phyloP scores from a whole-genome alignment of 2,113 vertebrate species.

The Tachysurus vachellii region DNA sequence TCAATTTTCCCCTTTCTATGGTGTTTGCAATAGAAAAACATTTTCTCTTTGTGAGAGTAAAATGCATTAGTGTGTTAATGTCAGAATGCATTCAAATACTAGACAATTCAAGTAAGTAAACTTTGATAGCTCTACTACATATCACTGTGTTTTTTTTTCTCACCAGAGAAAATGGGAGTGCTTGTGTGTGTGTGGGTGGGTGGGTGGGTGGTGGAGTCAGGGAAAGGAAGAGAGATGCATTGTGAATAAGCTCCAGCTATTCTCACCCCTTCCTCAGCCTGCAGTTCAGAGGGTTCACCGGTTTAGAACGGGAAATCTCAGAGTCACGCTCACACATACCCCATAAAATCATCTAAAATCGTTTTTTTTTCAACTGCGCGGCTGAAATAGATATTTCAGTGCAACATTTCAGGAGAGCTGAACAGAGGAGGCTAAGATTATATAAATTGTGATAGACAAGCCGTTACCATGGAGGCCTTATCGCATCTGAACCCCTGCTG shows the following conservation, averaged over 20 bases:
- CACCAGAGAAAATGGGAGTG: background rate
- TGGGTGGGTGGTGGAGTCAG: conserved; percentile 7
- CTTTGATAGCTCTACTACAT: background rate
- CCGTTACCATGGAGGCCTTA: conserved; percentile 58
- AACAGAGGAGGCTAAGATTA: conserved; percentile 41
- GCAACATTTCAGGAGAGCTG: conserved; percentile 15
- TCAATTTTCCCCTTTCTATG: background rate
- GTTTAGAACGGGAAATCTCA: background rate
- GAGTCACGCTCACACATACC: background rate
- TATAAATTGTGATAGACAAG: conserved; percentile 51
- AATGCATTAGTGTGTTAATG: background rate
- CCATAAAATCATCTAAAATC: conserved; percentile 28
- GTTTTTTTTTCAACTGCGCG: background rate
- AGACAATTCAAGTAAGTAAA: background rate
- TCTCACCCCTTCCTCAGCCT: conserved; percentile 7
- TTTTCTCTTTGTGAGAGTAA: background rate
- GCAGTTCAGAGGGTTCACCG: conserved; percentile 1
- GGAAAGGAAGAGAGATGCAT: background rate
- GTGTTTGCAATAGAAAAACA: background rate
- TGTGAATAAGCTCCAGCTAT: background rate
- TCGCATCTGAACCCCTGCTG: conserved; percentile 46
- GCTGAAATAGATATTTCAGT: conserved; percentile 24
- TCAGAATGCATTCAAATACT: background rate
- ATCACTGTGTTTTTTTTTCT: background rate
- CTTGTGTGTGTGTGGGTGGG: conserved; percentile 12